A percentile compares a stretch with the other conserved stretches of the same genome.
Conservation (phyloP, 2,113 vertebrate genomes). For the Miniopterus natalensis region DNA sequence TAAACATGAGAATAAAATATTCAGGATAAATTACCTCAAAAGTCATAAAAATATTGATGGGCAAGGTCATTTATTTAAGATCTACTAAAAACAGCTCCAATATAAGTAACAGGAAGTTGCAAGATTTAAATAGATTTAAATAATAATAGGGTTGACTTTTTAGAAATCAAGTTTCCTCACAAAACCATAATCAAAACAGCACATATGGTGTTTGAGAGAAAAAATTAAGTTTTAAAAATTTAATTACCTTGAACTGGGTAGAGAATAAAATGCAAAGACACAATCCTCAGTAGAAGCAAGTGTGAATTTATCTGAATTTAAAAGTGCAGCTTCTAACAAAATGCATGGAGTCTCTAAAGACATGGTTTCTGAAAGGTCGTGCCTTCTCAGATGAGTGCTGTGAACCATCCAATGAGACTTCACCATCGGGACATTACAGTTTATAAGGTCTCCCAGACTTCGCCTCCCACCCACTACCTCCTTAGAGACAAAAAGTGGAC, state of each 20-base stretch:
- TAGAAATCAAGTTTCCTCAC: conserved; percentile 48
- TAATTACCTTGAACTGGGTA: conserved; percentile 68
- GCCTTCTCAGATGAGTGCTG: background rate
- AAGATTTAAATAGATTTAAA: conserved; percentile 71
- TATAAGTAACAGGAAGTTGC: background rate
- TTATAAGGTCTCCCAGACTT: background rate
- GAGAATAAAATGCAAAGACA: conserved; percentile 65
- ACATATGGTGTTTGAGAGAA: conserved; percentile 59
- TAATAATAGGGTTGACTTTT: conserved; percentile 67
- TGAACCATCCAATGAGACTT: background rate
- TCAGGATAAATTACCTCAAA: conserved; percentile 4
- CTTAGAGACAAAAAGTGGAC: background rate
- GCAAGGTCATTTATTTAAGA: conserved; percentile 49
- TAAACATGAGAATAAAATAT: background rate
- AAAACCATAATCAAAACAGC: conserved; percentile 51
- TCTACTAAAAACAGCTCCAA: background rate
- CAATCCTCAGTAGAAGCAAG: conserved; percentile 42
- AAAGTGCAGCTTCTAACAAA: conserved; percentile 5
- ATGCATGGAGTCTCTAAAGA: background rate
- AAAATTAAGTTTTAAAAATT: conserved; percentile 76
- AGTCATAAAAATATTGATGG: background rate
- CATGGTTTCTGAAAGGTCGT: background rate
- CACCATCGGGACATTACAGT: background rate
- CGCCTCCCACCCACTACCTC: background rate
- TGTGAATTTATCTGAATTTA: conserved; percentile 59